phyloP scores from a whole-genome alignment of 2,888 invertebrate species.

The Tetheella fluctuosa region DNA sequence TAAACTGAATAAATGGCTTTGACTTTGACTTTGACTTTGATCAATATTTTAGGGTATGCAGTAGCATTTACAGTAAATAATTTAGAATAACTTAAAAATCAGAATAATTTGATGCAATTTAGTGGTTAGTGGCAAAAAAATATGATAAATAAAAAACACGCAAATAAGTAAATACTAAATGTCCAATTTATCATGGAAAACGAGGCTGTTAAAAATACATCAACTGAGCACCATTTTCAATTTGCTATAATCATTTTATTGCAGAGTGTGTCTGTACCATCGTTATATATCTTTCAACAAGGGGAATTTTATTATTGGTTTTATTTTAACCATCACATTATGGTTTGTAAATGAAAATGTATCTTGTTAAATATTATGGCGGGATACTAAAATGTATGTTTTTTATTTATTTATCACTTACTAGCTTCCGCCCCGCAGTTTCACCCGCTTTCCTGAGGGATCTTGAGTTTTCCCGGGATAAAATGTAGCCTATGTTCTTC shows the following conservation, averaged over 20 bases:
- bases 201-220: constrained; percentile 1
- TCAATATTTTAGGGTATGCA: too few species aligned
- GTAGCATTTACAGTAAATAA: too few species aligned
- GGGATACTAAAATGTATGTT: not conserved
- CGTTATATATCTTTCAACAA: not conserved
- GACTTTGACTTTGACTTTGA: too few species aligned
- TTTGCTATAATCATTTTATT: constrained; percentile 9
- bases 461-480: too few species aligned
- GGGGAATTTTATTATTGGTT: not conserved
- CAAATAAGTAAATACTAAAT: not conserved
- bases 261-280: not conserved
- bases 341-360: not conserved
- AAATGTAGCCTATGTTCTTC: too few species aligned
- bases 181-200: not conserved
- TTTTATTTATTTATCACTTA: not conserved
- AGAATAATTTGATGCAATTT: too few species aligned
- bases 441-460: too few species aligned
- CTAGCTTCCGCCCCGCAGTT: too few species aligned
- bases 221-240: not conserved
- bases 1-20: too few species aligned
- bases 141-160: not conserved
- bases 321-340: not conserved
- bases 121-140: not conserved
- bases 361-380: not conserved
- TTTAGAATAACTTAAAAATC: too few species aligned